These are phyloP conservation scores for Eulemur rufifrons DNA, from an alignment of 2,113 vertebrate species.

Conservation along the genomic window DNA sequence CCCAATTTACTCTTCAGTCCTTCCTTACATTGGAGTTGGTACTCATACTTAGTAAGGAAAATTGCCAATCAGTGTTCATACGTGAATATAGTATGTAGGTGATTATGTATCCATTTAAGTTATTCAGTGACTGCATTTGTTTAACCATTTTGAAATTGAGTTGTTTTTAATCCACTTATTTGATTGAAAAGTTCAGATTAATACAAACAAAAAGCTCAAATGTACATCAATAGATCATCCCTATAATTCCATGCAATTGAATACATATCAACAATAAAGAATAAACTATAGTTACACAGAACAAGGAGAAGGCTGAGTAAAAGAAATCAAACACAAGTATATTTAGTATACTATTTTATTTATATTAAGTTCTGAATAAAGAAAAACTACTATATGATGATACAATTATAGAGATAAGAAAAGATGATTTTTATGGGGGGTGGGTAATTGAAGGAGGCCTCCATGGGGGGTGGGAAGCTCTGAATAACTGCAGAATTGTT, in stretches of 20 bases:
- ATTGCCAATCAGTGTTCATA: background rate
- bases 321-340: background rate
- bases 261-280: background rate
- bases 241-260: background rate
- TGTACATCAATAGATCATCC: background rate
- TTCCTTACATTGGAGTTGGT: background rate
- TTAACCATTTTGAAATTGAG: background rate
- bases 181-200: slow-evolving; percentile 27
- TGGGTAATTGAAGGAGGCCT: background rate
- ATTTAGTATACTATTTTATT: background rate
- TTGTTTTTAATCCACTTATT: slow-evolving; percentile 16
- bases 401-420: background rate
- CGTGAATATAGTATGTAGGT: background rate
- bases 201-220: background rate
- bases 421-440: background rate
- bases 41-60: background rate
- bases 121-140: background rate
- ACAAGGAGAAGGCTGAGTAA: background rate
- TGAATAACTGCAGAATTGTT: background rate
- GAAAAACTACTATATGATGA: background rate
- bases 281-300: background rate
- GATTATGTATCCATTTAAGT: background rate
- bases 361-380: background rate
- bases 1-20: background rate
- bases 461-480: background rate